phyloP scores from a whole-genome alignment of 1,140 invertebrate species.

The Diuraphis noxia region DNA sequence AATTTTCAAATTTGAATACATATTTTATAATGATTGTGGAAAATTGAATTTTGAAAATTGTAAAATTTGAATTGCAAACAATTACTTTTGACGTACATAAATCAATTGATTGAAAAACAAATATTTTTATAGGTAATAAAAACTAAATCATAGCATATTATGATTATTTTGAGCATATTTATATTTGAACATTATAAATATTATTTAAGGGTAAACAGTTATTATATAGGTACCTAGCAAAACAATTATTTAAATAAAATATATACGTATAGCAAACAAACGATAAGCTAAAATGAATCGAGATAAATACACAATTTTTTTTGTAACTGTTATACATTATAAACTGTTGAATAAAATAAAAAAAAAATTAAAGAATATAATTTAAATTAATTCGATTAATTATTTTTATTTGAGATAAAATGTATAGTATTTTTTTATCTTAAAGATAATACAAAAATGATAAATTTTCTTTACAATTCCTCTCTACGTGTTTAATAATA shows the following conservation, averaged over 20 bases:
- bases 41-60: not conserved
- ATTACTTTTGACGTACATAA: not conserved
- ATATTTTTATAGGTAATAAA: not conserved
- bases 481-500: not conserved
- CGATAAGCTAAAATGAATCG: not conserved
- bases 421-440: not conserved
- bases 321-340: not conserved
- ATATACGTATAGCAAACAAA: not conserved
- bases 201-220: not conserved
- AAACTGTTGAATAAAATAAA: not conserved
- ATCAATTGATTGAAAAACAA: not conserved
- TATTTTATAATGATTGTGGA: too few relatives aligned
- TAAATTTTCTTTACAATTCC: not conserved
- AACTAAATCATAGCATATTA: not conserved
- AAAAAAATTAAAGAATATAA: not conserved
- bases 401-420: conserved; percentile 10
- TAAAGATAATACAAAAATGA: not conserved
- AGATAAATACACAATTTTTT: not conserved
- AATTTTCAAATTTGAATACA: not conserved
- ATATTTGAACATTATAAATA: conserved; percentile 3
- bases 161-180: conserved; percentile 4
- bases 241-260: not conserved
- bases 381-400: not conserved
- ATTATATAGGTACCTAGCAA: not conserved
- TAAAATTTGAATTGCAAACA: not conserved